Base-by-base conservation (phyloP, 2,113 vertebrate genomes). In the Trichomycterus rosablanca region DNA sequence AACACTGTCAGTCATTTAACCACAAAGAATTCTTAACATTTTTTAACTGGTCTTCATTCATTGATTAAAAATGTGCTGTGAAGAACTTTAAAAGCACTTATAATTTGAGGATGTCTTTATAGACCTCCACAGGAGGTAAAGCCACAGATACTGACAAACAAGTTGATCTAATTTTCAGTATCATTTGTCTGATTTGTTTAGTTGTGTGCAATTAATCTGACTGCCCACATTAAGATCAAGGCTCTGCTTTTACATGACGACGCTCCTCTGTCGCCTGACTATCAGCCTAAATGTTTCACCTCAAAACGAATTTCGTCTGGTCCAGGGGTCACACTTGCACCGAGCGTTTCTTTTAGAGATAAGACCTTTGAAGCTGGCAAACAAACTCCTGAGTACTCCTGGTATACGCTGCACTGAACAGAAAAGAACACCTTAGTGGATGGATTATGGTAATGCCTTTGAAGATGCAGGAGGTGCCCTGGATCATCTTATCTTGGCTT, bases 271-370 rank as follows among this genome's bases (percentile, higher is more conserved):
- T 42, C 8, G 8, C 53, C 20, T 26, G 23, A 16, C 32, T 35
- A 30, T 28, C 28, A 45, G 62, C 12, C 14, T 67, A 44, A 42
- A 40, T 37, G 51, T 54, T 64, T 45, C 40, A 48, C 67, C 59
- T 54, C 54, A 66, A 65, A 67, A 0, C 54, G 37, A 34, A 16
- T 71, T 76, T 74, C 40, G 53, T 69, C 45, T 68, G 32, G 62
- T 59, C 57, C 51, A 48, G 49, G 66, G 75, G 72, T 78, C 60
- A 52, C 65, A 67, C 15, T 57, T 76, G 64, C 58, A 68, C 43
- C 24, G n/a, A 30, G 66, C 22, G 52, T 8, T 28, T 23, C 23
- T 20, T 53, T 63, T 63, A 39, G 39, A 63, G 49, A 63, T 63
- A 53, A 43, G 49, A 34, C 24, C 28, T 14, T 53, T 23, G 14